A percentile compares a stretch with the other conserved stretches of the same genome.
These are phyloP conservation scores for Paraplagusia blochii DNA, from an alignment of 2,113 vertebrate genomes.

Conservation along the genomic window DNA sequence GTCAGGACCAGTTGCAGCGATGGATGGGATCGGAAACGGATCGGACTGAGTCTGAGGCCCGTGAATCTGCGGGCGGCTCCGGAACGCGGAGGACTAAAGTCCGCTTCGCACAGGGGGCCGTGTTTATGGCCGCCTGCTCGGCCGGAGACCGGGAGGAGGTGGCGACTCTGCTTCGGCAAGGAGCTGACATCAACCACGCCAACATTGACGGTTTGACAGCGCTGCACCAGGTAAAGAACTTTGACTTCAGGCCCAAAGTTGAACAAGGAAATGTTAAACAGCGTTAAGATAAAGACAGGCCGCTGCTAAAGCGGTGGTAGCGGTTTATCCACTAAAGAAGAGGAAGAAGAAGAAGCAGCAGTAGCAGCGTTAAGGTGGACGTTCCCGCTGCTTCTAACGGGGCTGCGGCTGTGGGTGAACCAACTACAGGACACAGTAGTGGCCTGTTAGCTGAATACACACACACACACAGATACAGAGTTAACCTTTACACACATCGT, in stretches of 20 bases:
- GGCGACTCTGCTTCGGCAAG: slow-evolving; percentile 75
- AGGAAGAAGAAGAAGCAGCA: too few relatives aligned
- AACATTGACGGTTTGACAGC: slow-evolving; percentile 83
- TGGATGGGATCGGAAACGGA: slow-evolving; percentile 81
- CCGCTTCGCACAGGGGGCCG: slow-evolving; percentile 81
- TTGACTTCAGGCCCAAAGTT: not conserved
- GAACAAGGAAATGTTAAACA: too few relatives aligned
- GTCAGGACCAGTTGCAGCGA: slow-evolving; percentile 80
- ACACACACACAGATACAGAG: too few relatives aligned
- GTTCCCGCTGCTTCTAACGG: not conserved
- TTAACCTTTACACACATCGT: too few relatives aligned
- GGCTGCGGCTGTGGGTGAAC: not conserved
- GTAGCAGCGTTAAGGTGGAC: not conserved
- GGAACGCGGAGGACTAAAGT: slow-evolving; percentile 70
- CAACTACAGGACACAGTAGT: not conserved
- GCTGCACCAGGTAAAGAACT: slow-evolving; percentile 75
- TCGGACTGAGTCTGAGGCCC: slow-evolving; percentile 55
- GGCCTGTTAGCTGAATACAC: slow-evolving; percentile 4
- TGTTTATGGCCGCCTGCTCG: slow-evolving; percentile 85
- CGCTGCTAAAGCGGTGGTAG: not conserved
- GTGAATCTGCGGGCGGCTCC: slow-evolving; percentile 34
- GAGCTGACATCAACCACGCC: slow-evolving; percentile 82
- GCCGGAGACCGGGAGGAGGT: slow-evolving; percentile 83
- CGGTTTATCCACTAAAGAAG: slow-evolving; percentile 11
- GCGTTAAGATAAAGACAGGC: not conserved